phyloP scores from a whole-genome alignment of 2,113 vertebrate genomes.

The Puffinus mauretanicus region DNA sequence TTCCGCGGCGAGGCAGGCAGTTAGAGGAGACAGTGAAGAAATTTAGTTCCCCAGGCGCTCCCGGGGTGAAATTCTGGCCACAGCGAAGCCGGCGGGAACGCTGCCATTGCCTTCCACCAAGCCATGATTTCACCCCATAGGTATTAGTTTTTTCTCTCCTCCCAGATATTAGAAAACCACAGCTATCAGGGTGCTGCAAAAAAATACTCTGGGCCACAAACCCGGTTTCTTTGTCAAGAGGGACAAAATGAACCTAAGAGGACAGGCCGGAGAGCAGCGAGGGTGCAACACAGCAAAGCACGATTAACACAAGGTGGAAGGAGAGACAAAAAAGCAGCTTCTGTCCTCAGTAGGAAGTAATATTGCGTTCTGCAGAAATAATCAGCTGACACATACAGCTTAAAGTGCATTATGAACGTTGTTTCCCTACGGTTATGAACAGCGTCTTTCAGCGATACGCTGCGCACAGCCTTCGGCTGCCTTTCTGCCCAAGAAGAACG shows the following conservation, averaged over 20 bases:
- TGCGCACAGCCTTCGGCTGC: background rate
- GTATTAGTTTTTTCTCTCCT: background rate
- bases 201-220: background rate
- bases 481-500: background rate
- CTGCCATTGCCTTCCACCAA: background rate
- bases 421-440: background rate
- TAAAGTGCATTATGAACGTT: background rate
- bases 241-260: background rate
- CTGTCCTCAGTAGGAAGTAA: background rate
- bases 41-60: background rate
- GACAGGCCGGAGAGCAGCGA: background rate
- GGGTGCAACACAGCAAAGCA: background rate
- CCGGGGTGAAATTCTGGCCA: background rate
- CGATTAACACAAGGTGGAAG: background rate
- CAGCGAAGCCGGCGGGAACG: rapidly evolving
- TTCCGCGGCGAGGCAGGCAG: rapidly evolving
- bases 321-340: background rate
- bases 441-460: rapidly evolving
- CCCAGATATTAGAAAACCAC: slow-evolving; percentile 15
- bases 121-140: slow-evolving; percentile 6
- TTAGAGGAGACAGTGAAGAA: background rate
- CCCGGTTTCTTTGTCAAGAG: background rate
- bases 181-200: background rate
- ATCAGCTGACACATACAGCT: background rate
- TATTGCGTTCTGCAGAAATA: background rate